Evolutionary conservation across 2,888 invertebrate species (phyloP).

Genomic region (Drosophila kanekoi): DNA sequence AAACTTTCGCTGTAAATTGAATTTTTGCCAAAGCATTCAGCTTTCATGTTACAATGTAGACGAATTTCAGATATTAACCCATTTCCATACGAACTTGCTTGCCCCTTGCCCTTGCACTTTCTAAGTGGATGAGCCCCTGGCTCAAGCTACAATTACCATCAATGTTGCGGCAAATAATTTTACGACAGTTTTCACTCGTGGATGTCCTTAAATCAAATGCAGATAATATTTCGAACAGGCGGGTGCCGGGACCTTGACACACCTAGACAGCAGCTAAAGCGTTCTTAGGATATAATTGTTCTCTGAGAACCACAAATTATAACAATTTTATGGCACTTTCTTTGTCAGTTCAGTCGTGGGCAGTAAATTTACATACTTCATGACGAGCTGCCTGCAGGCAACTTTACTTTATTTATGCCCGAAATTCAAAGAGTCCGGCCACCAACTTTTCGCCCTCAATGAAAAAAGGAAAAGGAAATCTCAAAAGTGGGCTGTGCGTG

Average conservation of each 20-base stretch:
- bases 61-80: not conserved
- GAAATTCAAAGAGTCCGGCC: slow-evolving; percentile 44
- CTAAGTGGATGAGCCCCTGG: slow-evolving; percentile 2
- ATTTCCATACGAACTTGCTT: slow-evolving; percentile 1
- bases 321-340: slow-evolving; percentile 72
- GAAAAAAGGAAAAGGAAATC: slow-evolving; percentile 31
- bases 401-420: slow-evolving; percentile 72
- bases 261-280: slow-evolving; percentile 40
- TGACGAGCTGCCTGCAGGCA: slow-evolving; percentile 65
- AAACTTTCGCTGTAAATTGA: not conserved
- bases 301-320: slow-evolving; percentile 74
- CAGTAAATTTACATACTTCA: slow-evolving; percentile 76
- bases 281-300: slow-evolving; percentile 62
- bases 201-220: slow-evolving; percentile 69
- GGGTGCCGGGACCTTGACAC: slow-evolving; percentile 32
- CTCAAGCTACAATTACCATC: slow-evolving; percentile 20
- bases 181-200: slow-evolving; percentile 54
- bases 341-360: slow-evolving; percentile 56
- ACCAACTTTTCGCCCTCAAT: slow-evolving; percentile 3
- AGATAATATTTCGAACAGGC: slow-evolving; percentile 67
- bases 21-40: not conserved
- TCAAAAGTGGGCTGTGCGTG: slow-evolving; percentile 62
- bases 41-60: not conserved
- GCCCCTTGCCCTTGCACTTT: not conserved
- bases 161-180: slow-evolving; percentile 50